These are phyloP conservation scores for Philhelius pedissequus DNA, from an alignment of 2,888 invertebrate genomes.

Conservation along the genomic window DNA sequence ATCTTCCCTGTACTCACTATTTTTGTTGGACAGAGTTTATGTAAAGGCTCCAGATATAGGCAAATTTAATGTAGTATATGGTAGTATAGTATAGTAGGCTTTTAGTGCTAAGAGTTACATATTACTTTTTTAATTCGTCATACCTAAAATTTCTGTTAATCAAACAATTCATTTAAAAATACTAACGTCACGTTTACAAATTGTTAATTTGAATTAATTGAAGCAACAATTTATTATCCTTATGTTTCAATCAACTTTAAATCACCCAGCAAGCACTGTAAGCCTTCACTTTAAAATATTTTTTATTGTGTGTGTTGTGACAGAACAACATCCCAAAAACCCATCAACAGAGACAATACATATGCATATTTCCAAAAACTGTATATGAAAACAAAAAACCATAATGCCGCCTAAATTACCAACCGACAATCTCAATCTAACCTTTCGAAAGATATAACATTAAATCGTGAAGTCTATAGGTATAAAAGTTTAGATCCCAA, in stretches of 20 bases:
- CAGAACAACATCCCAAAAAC: background rate
- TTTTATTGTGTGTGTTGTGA: background rate
- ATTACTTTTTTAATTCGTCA: too few species aligned
- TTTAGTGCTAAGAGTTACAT: too few species aligned
- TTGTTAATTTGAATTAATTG: too few species aligned
- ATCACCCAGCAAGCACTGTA: background rate
- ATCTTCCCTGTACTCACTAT: too few species aligned
- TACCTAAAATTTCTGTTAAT: too few species aligned
- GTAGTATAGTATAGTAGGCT: too few species aligned
- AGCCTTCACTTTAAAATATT: background rate
- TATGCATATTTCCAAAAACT: background rate
- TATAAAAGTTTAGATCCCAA: slow-evolving; percentile 5
- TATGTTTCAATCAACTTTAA: background rate
- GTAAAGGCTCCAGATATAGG: too few species aligned
- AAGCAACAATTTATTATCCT: background rate
- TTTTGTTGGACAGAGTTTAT: too few species aligned
- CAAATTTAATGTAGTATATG: background rate
- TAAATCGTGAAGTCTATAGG: slow-evolving; percentile 43
- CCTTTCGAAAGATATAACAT: slow-evolving; percentile 27
- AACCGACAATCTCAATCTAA: background rate
- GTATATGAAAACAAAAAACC: background rate
- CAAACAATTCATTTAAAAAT: background rate
- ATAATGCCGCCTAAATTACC: background rate
- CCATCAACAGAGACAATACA: background rate
- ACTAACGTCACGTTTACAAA: background rate